phyloP scores from a whole-genome alignment of 2,797 vertebrate species.

The Lithobates sylvaticus region DNA sequence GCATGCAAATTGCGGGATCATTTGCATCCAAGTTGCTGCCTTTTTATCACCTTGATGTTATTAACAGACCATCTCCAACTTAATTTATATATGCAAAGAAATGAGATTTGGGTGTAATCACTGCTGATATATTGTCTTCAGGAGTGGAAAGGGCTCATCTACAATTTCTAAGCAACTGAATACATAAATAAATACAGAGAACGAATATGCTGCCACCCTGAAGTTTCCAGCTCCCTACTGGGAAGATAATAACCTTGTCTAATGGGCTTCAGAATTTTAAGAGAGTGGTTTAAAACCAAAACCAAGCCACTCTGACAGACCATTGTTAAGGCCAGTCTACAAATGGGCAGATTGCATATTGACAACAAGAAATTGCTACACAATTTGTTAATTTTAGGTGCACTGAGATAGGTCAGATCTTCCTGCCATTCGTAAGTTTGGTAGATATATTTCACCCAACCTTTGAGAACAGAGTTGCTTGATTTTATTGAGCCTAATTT shows the following conservation, averaged over 20 bases:
- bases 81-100: conserved; percentile 48
- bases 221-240: background rate
- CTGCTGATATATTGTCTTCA: conserved; percentile 39
- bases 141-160: background rate
- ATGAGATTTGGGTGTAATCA: conserved; percentile 41
- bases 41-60: conserved; percentile 55
- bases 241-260: background rate
- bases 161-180: conserved; percentile 5
- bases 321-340: too few relatives aligned
- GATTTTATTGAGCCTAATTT: too few relatives aligned
- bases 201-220: background rate
- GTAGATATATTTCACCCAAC: too few relatives aligned
- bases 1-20: conserved; percentile 36
- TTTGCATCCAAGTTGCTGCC: conserved; percentile 49
- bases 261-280: background rate
- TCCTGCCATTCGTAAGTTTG: too few relatives aligned
- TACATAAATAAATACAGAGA: background rate
- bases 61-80: conserved; percentile 49
- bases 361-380: too few relatives aligned
- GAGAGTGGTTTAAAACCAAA: background rate
- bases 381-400: too few relatives aligned
- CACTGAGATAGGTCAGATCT: too few relatives aligned
- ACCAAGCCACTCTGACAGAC: too few relatives aligned
- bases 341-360: too few relatives aligned
- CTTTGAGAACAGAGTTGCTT: too few relatives aligned